phyloP scores from a whole-genome alignment of 2,113 vertebrate species.

The Prionailurus viverrinus region DNA sequence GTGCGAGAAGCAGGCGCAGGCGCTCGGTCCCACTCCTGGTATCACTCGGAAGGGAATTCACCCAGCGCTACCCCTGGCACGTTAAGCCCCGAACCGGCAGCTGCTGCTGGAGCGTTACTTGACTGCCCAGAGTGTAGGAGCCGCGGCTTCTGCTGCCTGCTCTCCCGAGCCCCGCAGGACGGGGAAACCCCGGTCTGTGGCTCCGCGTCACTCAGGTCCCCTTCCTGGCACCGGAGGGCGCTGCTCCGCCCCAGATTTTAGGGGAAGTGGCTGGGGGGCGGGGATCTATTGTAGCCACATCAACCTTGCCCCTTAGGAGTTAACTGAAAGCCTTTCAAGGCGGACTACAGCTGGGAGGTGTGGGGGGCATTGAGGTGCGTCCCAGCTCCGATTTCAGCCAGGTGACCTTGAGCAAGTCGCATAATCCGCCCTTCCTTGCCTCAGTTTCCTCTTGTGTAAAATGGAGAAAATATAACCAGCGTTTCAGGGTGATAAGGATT shows the following conservation, averaged over 20 bases:
- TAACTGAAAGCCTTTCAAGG: conserved; percentile 4
- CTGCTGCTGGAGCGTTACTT: conserved; percentile 19
- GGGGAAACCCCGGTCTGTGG: conserved; percentile 67
- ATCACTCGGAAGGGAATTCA: background rate
- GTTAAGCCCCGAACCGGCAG: background rate
- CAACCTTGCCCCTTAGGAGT: background rate
- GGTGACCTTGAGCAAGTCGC: conserved; percentile 77
- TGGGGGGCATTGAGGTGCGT: background rate
- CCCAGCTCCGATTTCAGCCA: background rate
- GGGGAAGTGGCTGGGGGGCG: background rate
- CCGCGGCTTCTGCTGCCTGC: background rate
- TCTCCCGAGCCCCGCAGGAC: conserved; percentile 36
- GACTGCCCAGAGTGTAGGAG: background rate
- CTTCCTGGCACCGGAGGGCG: conserved; percentile 60
- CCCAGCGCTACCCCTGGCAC: background rate
- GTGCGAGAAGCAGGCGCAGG: background rate
- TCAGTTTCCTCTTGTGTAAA: conserved; percentile 66
- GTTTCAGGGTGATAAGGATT: conserved; percentile 37
- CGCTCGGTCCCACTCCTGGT: background rate
- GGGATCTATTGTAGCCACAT: background rate
- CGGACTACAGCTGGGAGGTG: background rate
- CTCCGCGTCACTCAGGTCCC: conserved; percentile 75
- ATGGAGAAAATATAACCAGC: background rate
- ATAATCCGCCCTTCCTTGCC: background rate
- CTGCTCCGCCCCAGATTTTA: conserved; percentile 48